Base-by-base conservation (phyloP, 2,113 vertebrate species). In the Epinephelus moara region DNA sequence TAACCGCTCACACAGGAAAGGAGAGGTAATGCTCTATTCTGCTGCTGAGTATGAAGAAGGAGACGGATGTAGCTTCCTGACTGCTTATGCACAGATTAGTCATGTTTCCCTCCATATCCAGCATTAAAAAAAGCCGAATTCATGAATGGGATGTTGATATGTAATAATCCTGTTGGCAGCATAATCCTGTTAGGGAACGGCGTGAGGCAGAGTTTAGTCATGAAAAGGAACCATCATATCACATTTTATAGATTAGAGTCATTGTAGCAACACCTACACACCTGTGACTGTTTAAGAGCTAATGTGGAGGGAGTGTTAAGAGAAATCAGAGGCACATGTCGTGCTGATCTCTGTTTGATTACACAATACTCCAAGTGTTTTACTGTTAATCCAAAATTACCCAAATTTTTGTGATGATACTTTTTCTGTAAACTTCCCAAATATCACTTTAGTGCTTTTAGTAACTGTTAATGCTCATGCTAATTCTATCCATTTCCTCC, bases 1-100 rank as follows among this genome's bases (percentile, higher is more conserved):
- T 55, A 27, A 61, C 67, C 17, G 14, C 63, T 76, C 27, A 37
- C 75, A 68, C 53, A 72, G 77, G 80, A 88, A 88, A 80, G 64
- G 45, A 62, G 68, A 88, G 89, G 80, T 93, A 92, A 86, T 18
- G 77, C 81, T 90, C 61, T 72, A 13, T 77, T 86, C 87, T 73
- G 81, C 60, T 57, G 59, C 68, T 12, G 42, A 69, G 62, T n/a
- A 6, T 6, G 37, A 67, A 70, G 62, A 42, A 42, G 49, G 55
- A 88, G 74, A 63, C 69, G 50, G 33, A 84, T 8, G 21, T n/a
- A n/a, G 79, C 68, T 77, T 84, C 78, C 69, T 85, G 56, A 63
- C 56, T 21, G 78, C 73, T 75, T 62, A 60, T 84, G 78, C 72
- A 18, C 80, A 77, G 67, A 88, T 92, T 89, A 86, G 82, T 90